Evolutionary conservation across 2,888 invertebrate genomes (phyloP), one percentile per base, ranked within the genome.

Genomic region (Philereme transversata): DNA sequence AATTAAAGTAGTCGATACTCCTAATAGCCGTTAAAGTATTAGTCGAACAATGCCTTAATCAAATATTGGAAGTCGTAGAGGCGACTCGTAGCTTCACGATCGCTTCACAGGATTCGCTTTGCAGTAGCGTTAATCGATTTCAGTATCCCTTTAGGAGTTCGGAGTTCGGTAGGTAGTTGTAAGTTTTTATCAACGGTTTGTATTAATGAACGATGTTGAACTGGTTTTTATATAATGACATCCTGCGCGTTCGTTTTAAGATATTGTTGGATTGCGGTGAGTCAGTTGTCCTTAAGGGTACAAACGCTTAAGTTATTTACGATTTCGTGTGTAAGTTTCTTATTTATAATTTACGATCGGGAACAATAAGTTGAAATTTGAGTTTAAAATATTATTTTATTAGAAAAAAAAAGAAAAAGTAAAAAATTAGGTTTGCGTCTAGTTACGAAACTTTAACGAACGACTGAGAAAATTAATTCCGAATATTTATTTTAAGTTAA

Each of bases 391-490:
- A 86, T 90, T 88, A 88, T 90, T 91, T 91, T 90, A 80, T 75
- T 86, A 84, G 75, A 73, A 22, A 22, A 22, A 22, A 83, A 84
- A 86, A 83, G 71, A 68, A 67, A 70, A 75, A 78, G 79, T 74
- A 48, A 84, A 84, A 86, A 87, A 84, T 51, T 73, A 86, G 86
- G 84, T 81, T 84, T 84, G 87, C 87, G 90, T 86, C 80, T 72
- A 57, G 64, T 64, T 71, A 75, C 87, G 87, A 85, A 83, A 82
- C 73, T 81, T 84, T 84, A 87, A 91, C 92, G 92, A 92, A 92
- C 92, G 92, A 92, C 92, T 92, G 92, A 92, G 87, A 91, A 86
- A 87, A 78, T 57, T 80, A 86, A 91, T 92, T 92, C 92, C 88
- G 88, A 88, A 73, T 73, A 73, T 67, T 61, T 65, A 67, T 62